These are phyloP conservation scores for Xiphydria camelus DNA, from an alignment of 2,888 invertebrate species.

Conservation along the genomic window DNA sequence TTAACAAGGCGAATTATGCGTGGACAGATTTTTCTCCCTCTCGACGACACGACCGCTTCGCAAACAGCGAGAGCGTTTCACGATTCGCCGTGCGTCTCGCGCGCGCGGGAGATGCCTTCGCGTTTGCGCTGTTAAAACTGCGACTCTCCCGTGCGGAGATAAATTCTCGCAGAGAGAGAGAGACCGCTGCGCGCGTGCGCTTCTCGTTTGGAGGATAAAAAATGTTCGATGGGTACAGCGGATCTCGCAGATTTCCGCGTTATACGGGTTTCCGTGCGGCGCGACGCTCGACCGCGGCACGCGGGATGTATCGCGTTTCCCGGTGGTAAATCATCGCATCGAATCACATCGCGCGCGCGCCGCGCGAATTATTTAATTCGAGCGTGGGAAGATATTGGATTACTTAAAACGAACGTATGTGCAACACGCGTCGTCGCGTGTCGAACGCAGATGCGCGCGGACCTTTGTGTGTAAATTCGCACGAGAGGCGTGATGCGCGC, in stretches of 20 bases:
- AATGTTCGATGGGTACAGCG: too few species aligned
- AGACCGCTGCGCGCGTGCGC: too few species aligned
- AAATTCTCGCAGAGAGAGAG: too few species aligned
- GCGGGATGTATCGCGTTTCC: slow-evolving; percentile 22
- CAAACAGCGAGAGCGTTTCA: background rate
- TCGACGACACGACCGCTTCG: background rate
- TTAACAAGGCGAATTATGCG: slow-evolving; percentile 2
- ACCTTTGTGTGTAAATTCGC: too few species aligned
- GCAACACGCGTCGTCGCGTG: background rate
- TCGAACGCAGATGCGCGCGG: background rate
- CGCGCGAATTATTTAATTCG: slow-evolving; percentile 25
- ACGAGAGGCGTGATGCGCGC: too few species aligned
- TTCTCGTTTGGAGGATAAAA: too few species aligned
- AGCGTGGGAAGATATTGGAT: background rate
- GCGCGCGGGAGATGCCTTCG: background rate
- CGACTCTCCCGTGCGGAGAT: too few species aligned
- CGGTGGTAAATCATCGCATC: too few species aligned
- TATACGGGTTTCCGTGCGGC: too few species aligned
- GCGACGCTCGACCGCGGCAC: slow-evolving; percentile 3
- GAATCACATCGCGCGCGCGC: too few species aligned
- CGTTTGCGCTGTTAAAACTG: slow-evolving; percentile 25
- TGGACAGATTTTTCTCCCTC: background rate
- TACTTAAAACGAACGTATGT: background rate
- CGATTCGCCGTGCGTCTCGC: background rate
- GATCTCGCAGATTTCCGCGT: too few species aligned